Base-by-base conservation (phyloP, 2,797 vertebrate species). In the Gobio occitaniae region DNA sequence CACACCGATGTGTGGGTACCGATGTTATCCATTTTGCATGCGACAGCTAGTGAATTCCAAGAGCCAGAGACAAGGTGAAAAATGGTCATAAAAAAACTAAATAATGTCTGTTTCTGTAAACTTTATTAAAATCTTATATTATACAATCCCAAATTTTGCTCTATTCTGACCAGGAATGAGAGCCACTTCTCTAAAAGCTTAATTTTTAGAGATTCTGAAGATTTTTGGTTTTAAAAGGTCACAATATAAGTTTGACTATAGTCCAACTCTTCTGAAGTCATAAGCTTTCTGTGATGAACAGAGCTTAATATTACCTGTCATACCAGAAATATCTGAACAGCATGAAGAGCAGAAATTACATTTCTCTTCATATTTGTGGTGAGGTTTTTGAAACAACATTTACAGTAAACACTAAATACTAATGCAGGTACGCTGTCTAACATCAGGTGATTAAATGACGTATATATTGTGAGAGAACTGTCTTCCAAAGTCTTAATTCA, bases 401-500 rank as follows among this genome's bases (percentile, higher is more conserved):
- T 2, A 63, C n/a, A 74, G 44, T n/a, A 11, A 56, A 68, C 47
- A 50, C 25, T 56, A 56, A 29, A n/a, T 17, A 3, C 47, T 11
- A 63, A 48, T 50, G 29, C n/a, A 32, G 44, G 11, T 7, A 50
- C n/a, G 19, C 48, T 61, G 17, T 71, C 4, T 19, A 72, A 29
- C 7, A 82, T 32, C 81, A 15, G 16, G 36, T 74, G 69, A 74
- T 74, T 19, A 74, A 63, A 36, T 50, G 3, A 6, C 54, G 10
- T 82, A 65, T 74, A n/a, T 15, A 16, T 63, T 68, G 63, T 15
- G 25, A 25, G 16, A 65, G n/a, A 76, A 50, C 21, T 7, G 38
- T n/a, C 68, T 56, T 82, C 6, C 6, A 72, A 16, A 21, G 50
- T 69, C 48, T 38, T 81, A n/a, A 68, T 75, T 86, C 19, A 77